Percentiles rank a stretch among this genome's conserved stretches.
phyloP scores from a whole-genome alignment of 2,113 vertebrate species.

The Tetrao urogallus region DNA sequence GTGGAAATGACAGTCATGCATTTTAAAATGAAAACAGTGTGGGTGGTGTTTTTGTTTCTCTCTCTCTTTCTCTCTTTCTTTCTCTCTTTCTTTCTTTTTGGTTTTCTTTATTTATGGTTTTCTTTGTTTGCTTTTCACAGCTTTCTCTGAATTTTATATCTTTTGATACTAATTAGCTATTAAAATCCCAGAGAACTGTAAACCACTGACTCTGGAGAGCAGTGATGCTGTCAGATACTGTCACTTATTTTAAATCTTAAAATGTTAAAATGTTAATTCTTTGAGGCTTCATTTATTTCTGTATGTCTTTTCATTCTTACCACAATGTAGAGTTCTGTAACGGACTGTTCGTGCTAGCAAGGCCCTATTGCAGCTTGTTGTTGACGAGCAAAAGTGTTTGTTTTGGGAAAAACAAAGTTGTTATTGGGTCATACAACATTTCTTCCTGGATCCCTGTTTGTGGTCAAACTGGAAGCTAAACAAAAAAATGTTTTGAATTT shows the following conservation, averaged over 20 bases:
- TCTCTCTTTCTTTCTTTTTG: background rate
- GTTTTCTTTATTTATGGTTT: background rate
- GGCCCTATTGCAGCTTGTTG: background rate
- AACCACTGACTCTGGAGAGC: background rate
- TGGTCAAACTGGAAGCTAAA: background rate
- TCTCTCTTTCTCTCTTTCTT: background rate
- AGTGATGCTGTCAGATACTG: background rate
- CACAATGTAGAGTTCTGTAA: background rate
- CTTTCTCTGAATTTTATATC: background rate
- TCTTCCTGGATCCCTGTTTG: background rate
- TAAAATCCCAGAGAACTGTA: background rate
- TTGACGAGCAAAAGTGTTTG: background rate
- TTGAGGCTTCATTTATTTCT: background rate
- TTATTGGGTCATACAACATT: background rate
- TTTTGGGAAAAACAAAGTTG: slow-evolving; percentile 15
- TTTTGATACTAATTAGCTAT: background rate
- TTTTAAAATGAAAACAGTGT: background rate
- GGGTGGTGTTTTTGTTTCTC: rapidly evolving
- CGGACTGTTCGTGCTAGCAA: background rate
- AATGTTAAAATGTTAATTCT: background rate
- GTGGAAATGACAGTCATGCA: background rate
- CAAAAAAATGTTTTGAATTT: background rate
- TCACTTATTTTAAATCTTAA: background rate
- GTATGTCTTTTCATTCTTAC: background rate
- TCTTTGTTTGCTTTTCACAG: background rate